These are phyloP conservation scores for Mimumesa dahlbomi DNA, from an alignment of 2,888 invertebrate species.

Conservation along the genomic window DNA sequence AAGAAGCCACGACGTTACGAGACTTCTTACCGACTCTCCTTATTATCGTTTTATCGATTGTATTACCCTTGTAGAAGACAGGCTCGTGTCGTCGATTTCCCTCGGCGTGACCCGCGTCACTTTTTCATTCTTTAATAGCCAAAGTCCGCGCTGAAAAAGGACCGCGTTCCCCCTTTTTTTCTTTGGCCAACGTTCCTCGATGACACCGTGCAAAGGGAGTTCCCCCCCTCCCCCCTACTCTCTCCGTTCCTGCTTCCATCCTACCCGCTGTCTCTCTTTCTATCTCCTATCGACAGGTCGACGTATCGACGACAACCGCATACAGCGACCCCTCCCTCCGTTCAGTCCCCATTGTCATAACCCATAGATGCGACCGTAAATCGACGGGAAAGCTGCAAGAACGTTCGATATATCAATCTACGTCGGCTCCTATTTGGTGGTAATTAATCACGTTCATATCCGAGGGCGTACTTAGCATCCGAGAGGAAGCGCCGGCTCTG, in stretches of 20 bases:
- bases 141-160: too few species aligned
- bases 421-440: constrained; percentile 76
- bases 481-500: constrained; percentile 36
- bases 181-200: too few species aligned
- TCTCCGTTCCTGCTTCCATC: constrained; percentile 20
- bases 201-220: too few species aligned
- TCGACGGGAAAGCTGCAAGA: constrained; percentile 73
- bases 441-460: constrained; percentile 76
- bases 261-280: constrained; percentile 21
- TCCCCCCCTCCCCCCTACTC: not conserved
- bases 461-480: constrained; percentile 72
- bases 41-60: too few species aligned
- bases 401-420: constrained; percentile 77
- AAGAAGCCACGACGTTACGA: too few species aligned
- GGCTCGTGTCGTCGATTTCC: too few species aligned
- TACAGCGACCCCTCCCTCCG: constrained; percentile 22
- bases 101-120: too few species aligned
- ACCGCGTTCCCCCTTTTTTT: too few species aligned
- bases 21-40: too few species aligned
- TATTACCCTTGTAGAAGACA: too few species aligned
- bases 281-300: constrained; percentile 50
- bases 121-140: too few species aligned
- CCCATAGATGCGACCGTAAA: constrained; percentile 72
- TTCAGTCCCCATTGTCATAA: constrained; percentile 67
- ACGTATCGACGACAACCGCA: constrained; percentile 55